phyloP scores from a whole-genome alignment of 2,797 vertebrate genomes.

The Columba guinea region DNA sequence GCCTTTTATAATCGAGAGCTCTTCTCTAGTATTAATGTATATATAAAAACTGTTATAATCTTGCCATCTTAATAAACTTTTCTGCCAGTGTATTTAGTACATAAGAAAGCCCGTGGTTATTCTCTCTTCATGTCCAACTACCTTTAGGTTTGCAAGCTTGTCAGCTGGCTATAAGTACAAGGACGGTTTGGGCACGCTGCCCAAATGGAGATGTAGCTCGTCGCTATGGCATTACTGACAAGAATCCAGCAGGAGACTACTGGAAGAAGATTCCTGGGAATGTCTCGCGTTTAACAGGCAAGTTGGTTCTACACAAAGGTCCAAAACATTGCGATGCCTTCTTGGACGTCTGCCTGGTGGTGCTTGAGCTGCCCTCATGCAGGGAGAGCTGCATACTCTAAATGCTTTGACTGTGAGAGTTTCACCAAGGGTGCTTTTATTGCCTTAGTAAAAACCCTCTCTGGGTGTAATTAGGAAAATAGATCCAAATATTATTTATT shows the following conservation, averaged over 20 bases:
- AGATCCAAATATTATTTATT: background rate
- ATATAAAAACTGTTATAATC: background rate
- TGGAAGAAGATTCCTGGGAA: slow-evolving; percentile 96
- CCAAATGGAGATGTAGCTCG: slow-evolving; percentile 91
- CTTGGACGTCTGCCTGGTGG: background rate
- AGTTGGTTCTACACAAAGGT: slow-evolving; percentile 14
- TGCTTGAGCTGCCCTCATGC: background rate
- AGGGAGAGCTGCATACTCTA: background rate
- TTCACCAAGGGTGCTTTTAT: background rate
- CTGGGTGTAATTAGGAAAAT: background rate
- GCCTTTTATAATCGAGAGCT: background rate
- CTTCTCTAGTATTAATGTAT: background rate
- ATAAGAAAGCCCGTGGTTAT: background rate
- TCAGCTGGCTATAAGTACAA: slow-evolving; percentile 87
- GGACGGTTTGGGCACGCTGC: slow-evolving; percentile 93
- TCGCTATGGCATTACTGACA: slow-evolving; percentile 89
- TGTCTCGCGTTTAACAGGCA: slow-evolving; percentile 86
- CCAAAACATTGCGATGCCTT: background rate
- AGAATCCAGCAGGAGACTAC: slow-evolving; percentile 94
- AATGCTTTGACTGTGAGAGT: background rate
- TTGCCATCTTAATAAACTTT: background rate
- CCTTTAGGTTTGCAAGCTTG: slow-evolving; percentile 86
- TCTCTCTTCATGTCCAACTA: background rate
- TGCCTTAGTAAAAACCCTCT: background rate
- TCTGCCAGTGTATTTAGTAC: background rate